Evolutionary conservation across 1,140 invertebrate genomes (phyloP).

Genomic region (Cardiocondyla obscurior): DNA sequence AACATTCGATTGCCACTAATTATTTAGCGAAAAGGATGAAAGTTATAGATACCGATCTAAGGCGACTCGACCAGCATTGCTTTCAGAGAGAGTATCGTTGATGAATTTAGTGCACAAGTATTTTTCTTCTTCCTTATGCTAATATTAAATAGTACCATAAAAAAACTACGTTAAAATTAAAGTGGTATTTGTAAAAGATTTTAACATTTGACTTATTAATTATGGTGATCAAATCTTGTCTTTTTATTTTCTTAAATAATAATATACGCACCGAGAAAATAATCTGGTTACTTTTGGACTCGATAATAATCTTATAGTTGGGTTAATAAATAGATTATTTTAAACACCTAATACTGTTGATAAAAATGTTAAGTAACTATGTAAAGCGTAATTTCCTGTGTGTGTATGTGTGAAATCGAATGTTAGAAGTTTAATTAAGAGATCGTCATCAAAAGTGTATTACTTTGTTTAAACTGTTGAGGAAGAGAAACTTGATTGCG

Average conservation of each 20-base stretch:
- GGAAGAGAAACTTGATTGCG: background rate
- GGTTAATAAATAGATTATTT: too few relatives aligned
- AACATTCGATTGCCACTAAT: slow-evolving; percentile 26
- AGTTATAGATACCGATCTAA: background rate
- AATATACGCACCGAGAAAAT: too few relatives aligned
- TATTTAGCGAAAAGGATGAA: background rate
- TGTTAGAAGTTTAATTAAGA: background rate
- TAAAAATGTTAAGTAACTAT: background rate
- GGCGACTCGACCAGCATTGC: background rate
- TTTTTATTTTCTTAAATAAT: too few relatives aligned
- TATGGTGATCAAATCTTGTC: background rate
- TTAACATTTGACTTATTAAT: background rate
- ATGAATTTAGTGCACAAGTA: background rate
- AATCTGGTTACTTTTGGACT: too few relatives aligned
- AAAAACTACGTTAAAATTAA: background rate
- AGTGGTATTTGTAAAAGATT: background rate
- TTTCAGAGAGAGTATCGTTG: background rate
- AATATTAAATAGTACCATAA: background rate
- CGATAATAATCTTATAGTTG: too few relatives aligned
- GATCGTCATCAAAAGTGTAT: background rate
- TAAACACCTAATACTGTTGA: too few relatives aligned
- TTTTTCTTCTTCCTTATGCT: background rate
- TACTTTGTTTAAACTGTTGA: background rate
- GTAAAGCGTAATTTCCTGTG: background rate
- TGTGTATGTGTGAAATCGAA: background rate